Evolutionary conservation across 2,888 invertebrate genomes (phyloP), one percentile per base, ranked within the genome.

Genomic region (Crioceris asparagi): DNA sequence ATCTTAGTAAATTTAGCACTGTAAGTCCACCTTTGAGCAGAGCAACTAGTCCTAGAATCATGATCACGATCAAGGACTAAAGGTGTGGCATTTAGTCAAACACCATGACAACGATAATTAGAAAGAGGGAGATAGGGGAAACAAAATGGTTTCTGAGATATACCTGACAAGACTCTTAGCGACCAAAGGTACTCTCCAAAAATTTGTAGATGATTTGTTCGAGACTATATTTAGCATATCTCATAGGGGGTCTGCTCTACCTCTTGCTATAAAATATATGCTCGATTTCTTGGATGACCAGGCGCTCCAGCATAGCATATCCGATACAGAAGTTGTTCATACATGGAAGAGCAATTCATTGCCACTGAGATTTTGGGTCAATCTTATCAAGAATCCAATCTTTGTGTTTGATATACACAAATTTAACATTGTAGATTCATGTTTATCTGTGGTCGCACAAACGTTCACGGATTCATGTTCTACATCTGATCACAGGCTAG

Each of bases 401-500:
- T 97, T 97, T 70, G 93, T 98, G 50, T 98, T 98, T 69, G 98
- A 98, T 69, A 93, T 98, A 59, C 88, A 93, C 70, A 96, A 92
- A 71, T 93, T 94, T 45, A 93, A 93, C 67, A 96, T 93, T 52
- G 97, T 98, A 57, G 97, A 97, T 69, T 91, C 94, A 39, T 97
- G 96, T 72, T 74, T 97, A 59, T 94, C 94, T 49, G 98, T 98
- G 41, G 94, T 98, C 60, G 98, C 97, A 64, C 98, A 98, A 75
- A 98, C 97, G 34, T 94, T 98, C 67, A 99, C 99, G 98, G 98
- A 98, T 70, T 94, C 96, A 29, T 98, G 98, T 70, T 94, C 94
- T 45, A 94, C 94, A 50, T 93, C 93, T 53, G 96, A 97, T 67
- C 96, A 96, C 69, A 84, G 93, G 68, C 77, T 98, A 67, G 87